phyloP scores from a whole-genome alignment of 1,140 invertebrate genomes.

The Drosophila kurseongensis region DNA sequence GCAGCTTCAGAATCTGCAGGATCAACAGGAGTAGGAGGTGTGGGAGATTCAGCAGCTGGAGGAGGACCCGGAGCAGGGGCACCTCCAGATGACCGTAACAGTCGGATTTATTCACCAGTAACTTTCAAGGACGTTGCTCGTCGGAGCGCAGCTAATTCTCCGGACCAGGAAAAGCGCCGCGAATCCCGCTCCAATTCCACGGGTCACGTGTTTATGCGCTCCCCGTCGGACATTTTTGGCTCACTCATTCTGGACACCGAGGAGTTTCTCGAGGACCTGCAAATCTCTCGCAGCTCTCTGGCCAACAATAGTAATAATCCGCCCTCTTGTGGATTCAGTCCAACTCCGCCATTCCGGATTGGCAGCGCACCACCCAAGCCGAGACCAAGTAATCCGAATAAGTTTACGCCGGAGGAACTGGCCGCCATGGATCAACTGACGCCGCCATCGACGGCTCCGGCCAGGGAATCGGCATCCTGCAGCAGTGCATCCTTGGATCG shows the following conservation, averaged over 20 bases:
- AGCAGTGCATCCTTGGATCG: conserved; percentile 65
- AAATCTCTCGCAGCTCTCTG: conserved; percentile 80
- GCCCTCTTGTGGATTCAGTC: conserved; percentile 66
- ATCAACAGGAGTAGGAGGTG: conserved; percentile 29
- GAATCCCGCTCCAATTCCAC: conserved; percentile 86
- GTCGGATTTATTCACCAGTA: conserved; percentile 91
- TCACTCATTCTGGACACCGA: conserved; percentile 86
- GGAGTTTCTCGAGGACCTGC: conserved; percentile 86
- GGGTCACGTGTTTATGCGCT: conserved; percentile 86
- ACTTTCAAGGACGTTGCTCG: conserved; percentile 93
- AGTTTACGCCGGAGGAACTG: conserved; percentile 80
- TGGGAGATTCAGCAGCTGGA: conserved; percentile 83
- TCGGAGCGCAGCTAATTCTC: conserved; percentile 90
- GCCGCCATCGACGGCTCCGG: conserved; percentile 77
- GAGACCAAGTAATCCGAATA: conserved; percentile 69
- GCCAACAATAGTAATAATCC: conserved; percentile 50
- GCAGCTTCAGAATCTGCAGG: conserved; percentile 70
- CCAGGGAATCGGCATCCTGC: conserved; percentile 67
- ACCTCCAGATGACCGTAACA: conserved; percentile 86
- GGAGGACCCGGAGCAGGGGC: conserved; percentile 65
- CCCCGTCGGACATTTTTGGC: conserved; percentile 85
- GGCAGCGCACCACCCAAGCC: conserved; percentile 79
- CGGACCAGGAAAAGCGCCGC: conserved; percentile 84
- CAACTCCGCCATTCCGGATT: conserved; percentile 75
- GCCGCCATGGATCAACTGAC: conserved; percentile 77